These are phyloP conservation scores for Pachydiplax longipennis DNA, from an alignment of 2,888 invertebrate species.

Conservation along the genomic window DNA sequence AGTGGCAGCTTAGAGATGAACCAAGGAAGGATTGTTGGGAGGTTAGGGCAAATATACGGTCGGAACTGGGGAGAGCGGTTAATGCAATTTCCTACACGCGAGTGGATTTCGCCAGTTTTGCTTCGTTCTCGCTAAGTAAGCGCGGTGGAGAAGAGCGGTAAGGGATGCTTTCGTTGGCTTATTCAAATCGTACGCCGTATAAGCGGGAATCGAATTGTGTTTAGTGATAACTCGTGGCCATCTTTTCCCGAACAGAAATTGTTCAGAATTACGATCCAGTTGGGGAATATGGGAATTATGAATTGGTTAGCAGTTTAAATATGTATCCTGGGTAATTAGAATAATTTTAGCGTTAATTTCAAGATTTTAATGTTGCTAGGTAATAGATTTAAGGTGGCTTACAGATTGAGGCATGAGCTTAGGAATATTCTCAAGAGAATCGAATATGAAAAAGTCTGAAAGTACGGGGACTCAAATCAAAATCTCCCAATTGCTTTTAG, in stretches of 20 bases:
- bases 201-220: background rate
- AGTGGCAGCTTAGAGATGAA: background rate
- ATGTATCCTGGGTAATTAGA: no score
- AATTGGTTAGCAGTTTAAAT: no score
- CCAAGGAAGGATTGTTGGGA: background rate
- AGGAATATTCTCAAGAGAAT: no score
- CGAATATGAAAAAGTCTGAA: no score
- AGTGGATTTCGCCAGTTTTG: background rate
- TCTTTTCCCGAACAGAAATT: background rate
- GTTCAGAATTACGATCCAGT: no score
- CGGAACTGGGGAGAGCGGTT: background rate
- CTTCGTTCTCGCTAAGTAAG: background rate
- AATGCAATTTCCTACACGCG: background rate
- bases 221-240: background rate
- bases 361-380: no score
- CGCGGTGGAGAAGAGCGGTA: background rate
- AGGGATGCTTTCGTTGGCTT: background rate
- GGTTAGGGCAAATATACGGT: background rate
- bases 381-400: no score
- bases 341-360: no score
- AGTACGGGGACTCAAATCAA: no score
- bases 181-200: background rate
- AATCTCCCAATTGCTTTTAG: no score
- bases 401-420: no score
- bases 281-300: no score